Percentiles rank a stretch among this genome's conserved stretches.
Evolutionary conservation across 2,113 vertebrate genomes (phyloP).

Genomic region (Glaucidium brasilianum): DNA sequence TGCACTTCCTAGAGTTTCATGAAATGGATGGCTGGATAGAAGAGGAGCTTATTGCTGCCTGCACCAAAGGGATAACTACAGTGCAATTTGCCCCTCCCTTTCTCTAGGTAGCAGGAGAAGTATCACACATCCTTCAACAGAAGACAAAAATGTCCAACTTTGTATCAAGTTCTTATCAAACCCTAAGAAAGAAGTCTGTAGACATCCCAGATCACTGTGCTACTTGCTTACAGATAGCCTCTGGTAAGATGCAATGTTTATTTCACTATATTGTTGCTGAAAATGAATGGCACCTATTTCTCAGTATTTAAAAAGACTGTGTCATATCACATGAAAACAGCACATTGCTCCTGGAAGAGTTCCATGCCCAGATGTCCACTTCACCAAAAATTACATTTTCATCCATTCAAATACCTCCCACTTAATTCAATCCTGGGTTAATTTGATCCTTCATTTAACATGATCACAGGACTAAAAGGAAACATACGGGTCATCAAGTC

Average conservation of each 20-base stretch:
- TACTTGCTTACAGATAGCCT: not conserved
- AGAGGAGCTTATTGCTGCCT: not conserved
- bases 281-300: not conserved
- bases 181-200: not conserved
- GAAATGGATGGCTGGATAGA: not conserved
- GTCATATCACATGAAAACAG: not conserved
- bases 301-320: not conserved
- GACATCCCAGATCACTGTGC: not conserved
- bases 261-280: not conserved
- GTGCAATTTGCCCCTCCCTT: not conserved
- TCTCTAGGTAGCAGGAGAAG: not conserved
- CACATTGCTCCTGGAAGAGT: not conserved
- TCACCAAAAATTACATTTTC: constrained; percentile 29
- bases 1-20: not conserved
- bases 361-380: constrained; percentile 12
- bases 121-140: not conserved
- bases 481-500: constrained; percentile 28
- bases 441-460: constrained; percentile 61
- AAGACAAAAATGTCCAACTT: not conserved
- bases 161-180: not conserved
- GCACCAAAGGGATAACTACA: not conserved
- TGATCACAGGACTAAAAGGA: constrained; percentile 43
- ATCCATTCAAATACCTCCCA: constrained; percentile 5
- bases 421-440: constrained; percentile 44
- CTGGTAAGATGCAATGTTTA: not conserved